Base-by-base conservation (phyloP, 1,140 invertebrate species). In the Drosophila kohkoa region DNA sequence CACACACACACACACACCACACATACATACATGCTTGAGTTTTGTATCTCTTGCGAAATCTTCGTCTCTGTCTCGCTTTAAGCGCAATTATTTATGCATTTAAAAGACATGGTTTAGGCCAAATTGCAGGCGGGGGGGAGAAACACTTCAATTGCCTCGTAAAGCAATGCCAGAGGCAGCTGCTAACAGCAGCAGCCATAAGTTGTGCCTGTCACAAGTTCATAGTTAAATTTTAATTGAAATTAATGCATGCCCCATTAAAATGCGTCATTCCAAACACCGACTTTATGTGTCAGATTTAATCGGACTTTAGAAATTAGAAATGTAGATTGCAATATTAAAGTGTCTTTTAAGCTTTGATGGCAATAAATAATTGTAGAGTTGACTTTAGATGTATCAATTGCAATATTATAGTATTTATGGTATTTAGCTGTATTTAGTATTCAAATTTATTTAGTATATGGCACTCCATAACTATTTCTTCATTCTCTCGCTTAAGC, bases 41-140 rank as follows among this genome's bases (percentile, higher is more conserved):
- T 32, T 65, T 65, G 30, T 54, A 45, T 52, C 30, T 55, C 38
- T 45, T 25, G 62, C 7, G 16, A 3, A 48, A 52, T 45, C 16
- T 52, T 28, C 46, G 38, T 28, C 16, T 52, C 32, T 51, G 38
- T 32, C 15, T 59, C 10, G 35, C 66, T 55, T 63, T 16, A 54
- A 54, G 8, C 66, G 45, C 65, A 49, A 85, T 83, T 79, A 80
- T 77, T 85, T 83, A 80, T 83, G 81, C 81, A 83, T 54, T 83
- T 77, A 52, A 77, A 77, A 54, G 72, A 54, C 64, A 66, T 54
- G 63, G 30, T 49, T 68, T 51, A 55, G 28, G 8, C 57, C 45
- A 41, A 43, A 43, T 57, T 57, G 35, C 54, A 25, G 16, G 54
- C 20, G 20, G 20, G 20, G 20, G 20, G 1, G 20, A 25, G 20